A percentile compares a stretch with the other conserved stretches of the same genome.
Conservation (phyloP, 1,140 invertebrate species). For the Zaprionus lachaisei region DNA sequence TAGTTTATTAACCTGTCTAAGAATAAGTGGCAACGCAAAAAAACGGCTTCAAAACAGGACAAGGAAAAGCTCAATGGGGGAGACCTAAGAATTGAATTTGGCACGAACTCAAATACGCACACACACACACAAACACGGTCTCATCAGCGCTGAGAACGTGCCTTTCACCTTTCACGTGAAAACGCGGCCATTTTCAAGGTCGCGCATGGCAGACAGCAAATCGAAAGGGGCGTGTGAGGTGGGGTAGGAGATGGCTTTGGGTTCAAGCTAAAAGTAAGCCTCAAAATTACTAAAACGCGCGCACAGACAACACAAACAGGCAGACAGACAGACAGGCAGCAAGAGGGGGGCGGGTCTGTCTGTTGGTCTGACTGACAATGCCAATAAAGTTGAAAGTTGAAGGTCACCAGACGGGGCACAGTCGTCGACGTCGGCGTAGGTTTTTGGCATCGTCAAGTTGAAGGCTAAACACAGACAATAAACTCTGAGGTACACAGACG, state of each 20-base stretch:
- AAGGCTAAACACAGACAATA: slow-evolving; percentile 46
- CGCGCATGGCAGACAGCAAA: slow-evolving; percentile 70
- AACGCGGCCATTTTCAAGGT: slow-evolving; percentile 75
- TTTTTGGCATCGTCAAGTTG: slow-evolving; percentile 66
- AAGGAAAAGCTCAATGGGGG: slow-evolving; percentile 14
- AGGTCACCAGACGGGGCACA: slow-evolving; percentile 73
- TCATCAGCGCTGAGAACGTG: slow-evolving; percentile 49
- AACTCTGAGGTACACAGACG: slow-evolving; percentile 46
- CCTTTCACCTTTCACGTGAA: slow-evolving; percentile 80
- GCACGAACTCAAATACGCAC: slow-evolving; percentile 17
- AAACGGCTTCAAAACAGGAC: slow-evolving; percentile 34
- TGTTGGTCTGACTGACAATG: slow-evolving; percentile 70
- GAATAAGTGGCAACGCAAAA: slow-evolving; percentile 9
- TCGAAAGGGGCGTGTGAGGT: slow-evolving; percentile 16
- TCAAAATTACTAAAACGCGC: slow-evolving; percentile 74
- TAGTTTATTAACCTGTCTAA: slow-evolving; percentile 50
- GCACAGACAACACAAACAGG: slow-evolving; percentile 41
- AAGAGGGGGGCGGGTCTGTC: slow-evolving; percentile 14
- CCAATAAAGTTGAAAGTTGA: slow-evolving; percentile 83
- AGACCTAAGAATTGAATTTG: slow-evolving; percentile 15
- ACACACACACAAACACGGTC: slow-evolving; percentile 1
- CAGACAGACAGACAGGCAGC: slow-evolving; percentile 17
- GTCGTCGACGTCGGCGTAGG: slow-evolving; percentile 56
- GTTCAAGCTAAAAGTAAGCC: slow-evolving; percentile 53
- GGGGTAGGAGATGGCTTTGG: neutral